Evolutionary conservation across 1,140 invertebrate species (phyloP), one percentile per base, ranked within the genome.

Genomic region (Neoseiulus cucumeris): DNA sequence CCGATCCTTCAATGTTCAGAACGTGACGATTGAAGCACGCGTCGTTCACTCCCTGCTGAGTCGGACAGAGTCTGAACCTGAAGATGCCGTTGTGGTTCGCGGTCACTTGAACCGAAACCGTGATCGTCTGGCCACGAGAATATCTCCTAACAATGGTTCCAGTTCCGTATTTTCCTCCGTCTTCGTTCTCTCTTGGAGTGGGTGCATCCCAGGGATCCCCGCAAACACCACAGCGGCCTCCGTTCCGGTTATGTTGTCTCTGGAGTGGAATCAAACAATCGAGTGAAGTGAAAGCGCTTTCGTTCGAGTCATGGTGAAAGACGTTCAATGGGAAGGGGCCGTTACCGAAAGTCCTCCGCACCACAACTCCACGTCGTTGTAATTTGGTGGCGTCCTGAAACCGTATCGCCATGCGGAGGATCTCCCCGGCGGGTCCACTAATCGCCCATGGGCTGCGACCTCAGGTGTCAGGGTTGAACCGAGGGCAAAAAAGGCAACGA

Each of bases 111-210:
- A 80, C 73, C 2, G 64, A 69, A 0, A 77, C 74, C 12, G 71
- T 70, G 44, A 80, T 77, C 0, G 72, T 69, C 64, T 74, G 68
- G 72, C 80, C 68, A 25, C 69, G 45, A 18, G 69, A 68, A 68
- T 76, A 77, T 12, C 70, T 72, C 42, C 68, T 72, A 0, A 78
- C 79, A 29, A 84, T 78, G 1, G 78, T 75, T 6, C 82, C 82
- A 0, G 64, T 71, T 69, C 83, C 83, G 71, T 80, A 83, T 28
- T 65, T 71, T n/a, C 83, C 83, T 7, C 81, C 81, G 47, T 83
- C 77, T 74, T 85, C 84, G 69, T 84, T 81, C 1, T 72, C 71
- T 69, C 83, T 77, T 7, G 83, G 83, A 47, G 72, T 73, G 1
- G 74, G 70, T 76, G 14, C 79, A 79, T 66, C 73, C 74, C 70